These are phyloP conservation scores for Propithecus perrieri DNA, from an alignment of 2,797 vertebrate species.

Conservation along the genomic window DNA sequence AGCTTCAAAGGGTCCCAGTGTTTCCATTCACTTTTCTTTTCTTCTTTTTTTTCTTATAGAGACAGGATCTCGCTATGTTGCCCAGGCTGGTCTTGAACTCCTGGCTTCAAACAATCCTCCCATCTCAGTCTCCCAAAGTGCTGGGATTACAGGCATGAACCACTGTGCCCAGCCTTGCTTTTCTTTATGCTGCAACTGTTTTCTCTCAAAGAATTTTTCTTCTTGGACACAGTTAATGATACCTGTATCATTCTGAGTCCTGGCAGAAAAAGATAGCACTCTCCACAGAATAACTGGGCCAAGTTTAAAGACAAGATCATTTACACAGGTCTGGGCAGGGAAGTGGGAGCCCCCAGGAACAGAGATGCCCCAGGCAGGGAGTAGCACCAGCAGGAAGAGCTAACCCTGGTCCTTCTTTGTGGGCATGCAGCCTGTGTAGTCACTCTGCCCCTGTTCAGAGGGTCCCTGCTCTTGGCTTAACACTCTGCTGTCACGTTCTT, in stretches of 20 bases:
- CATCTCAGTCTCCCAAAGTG: no score
- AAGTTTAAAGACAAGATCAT: neutral
- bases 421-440: no score
- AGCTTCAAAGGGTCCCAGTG: neutral
- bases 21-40: no score
- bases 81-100: no score
- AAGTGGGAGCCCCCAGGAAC: neutral
- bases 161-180: neutral
- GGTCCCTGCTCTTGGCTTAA: neutral
- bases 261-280: neutral
- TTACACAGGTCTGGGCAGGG: neutral
- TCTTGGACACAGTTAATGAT: neutral
- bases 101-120: no score
- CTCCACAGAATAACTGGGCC: neutral
- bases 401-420: no score
- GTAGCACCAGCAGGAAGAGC: neutral
- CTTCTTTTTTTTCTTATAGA: no score
- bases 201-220: neutral
- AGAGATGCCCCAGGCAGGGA: neutral
- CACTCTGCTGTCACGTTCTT: neutral
- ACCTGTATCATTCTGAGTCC: neutral
- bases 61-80: no score
- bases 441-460: accelerated
- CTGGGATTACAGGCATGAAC: no score
- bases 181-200: neutral